phyloP scores from a whole-genome alignment of 2,888 invertebrate species.

The Brenthis ino region DNA sequence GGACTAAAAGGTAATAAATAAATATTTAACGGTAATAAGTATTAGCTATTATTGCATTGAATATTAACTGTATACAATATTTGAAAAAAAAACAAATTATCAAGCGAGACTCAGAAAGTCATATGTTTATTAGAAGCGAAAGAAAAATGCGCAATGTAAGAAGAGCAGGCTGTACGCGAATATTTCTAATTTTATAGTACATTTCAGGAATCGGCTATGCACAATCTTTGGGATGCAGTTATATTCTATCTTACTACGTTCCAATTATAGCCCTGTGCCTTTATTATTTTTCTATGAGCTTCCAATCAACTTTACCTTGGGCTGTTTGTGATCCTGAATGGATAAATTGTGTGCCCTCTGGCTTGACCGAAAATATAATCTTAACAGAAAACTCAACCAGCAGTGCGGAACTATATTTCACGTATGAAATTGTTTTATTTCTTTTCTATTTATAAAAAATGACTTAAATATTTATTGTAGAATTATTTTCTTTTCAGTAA shows the following conservation, averaged over 20 bases:
- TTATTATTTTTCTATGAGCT: conserved; percentile 88
- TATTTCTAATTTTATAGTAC: background rate
- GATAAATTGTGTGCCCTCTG: conserved; percentile 74
- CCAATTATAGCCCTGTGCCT: conserved; percentile 88
- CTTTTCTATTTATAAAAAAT: background rate
- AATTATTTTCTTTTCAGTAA: conserved; percentile 33
- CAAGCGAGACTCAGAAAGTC: too few species aligned
- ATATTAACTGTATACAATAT: background rate
- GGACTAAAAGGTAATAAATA: conserved; percentile 87
- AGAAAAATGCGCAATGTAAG: too few species aligned
- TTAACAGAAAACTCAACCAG: conserved; percentile 55
- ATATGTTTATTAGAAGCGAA: background rate
- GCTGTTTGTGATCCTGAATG: conserved; percentile 84
- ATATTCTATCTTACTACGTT: conserved; percentile 89
- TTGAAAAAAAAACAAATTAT: background rate
- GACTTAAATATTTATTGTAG: background rate
- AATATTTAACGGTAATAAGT: background rate
- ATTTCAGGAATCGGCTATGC: conserved; percentile 86
- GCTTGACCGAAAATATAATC: conserved; percentile 49
- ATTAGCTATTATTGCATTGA: background rate
- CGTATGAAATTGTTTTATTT: conserved; percentile 34
- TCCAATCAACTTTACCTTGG: conserved; percentile 88
- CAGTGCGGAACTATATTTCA: conserved; percentile 83
- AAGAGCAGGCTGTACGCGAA: too few species aligned
- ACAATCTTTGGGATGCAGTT: conserved; percentile 83